A percentile compares a stretch with the other conserved stretches of the same genome.
phyloP scores from a whole-genome alignment of 2,888 invertebrate genomes.

The Tanypteryx hageni region DNA sequence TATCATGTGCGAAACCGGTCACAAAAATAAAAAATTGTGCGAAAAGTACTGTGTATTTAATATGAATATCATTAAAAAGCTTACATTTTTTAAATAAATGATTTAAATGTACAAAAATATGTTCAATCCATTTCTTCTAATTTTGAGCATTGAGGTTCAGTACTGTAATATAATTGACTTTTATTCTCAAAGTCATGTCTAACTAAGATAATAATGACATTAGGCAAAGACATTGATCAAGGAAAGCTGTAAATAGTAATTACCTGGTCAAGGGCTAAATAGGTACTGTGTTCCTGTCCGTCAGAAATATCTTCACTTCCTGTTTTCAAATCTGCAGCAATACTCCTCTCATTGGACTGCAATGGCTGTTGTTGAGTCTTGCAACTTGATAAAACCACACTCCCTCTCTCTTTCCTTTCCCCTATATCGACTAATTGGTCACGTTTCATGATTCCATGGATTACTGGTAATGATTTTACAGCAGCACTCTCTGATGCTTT shows the following conservation, averaged over 20 bases:
- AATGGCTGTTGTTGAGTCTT: not conserved
- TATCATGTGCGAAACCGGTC: too few species aligned
- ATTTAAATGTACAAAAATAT: too few species aligned
- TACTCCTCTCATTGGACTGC: not conserved
- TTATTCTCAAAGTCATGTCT: too few species aligned
- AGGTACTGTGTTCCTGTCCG: slow-evolving; percentile 6
- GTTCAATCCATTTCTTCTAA: too few species aligned
- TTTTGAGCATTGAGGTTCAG: too few species aligned
- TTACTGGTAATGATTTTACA: not conserved
- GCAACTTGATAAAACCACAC: too few species aligned
- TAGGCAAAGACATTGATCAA: not conserved
- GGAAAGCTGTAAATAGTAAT: not conserved
- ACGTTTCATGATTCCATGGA: slow-evolving; percentile 9
- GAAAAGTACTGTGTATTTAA: too few species aligned
- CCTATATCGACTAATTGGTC: not conserved
- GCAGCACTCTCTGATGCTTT: slow-evolving; percentile 3
- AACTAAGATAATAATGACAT: too few species aligned
- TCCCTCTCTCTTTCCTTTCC: slow-evolving; percentile 47
- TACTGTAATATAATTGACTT: too few species aligned
- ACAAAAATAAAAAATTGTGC: too few species aligned
- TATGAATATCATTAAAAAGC: too few species aligned
- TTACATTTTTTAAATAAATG: too few species aligned
- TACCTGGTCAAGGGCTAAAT: slow-evolving; percentile 52
- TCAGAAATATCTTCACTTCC: not conserved
- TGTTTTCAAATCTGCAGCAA: not conserved